Percentiles rank a stretch among this genome's conserved stretches.
phyloP scores from a whole-genome alignment of 2,888 invertebrate species.

The Netelia melanura region DNA sequence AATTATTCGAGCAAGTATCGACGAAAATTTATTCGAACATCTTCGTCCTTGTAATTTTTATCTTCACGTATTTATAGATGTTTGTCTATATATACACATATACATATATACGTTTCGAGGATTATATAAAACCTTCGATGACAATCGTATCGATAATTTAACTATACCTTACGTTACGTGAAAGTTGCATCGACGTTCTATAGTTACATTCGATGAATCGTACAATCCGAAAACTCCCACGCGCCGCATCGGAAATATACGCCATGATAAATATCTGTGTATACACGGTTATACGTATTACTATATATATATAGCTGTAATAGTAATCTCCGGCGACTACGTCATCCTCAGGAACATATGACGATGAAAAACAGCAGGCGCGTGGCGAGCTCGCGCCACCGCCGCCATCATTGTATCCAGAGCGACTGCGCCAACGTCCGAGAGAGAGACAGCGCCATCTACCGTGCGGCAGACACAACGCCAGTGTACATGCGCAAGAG shows the following conservation, averaged over 20 bases:
- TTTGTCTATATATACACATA: too few relatives aligned
- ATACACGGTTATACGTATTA: not conserved
- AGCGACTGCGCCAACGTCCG: conserved; percentile 66
- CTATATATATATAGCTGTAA: conserved; percentile 9
- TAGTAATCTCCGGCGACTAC: conserved; percentile 35
- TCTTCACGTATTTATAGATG: too few relatives aligned
- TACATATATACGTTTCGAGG: too few relatives aligned
- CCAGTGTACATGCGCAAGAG: conserved; percentile 17
- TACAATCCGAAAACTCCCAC: conserved; percentile 48
- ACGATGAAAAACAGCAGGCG: conserved; percentile 59
- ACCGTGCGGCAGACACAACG: conserved; percentile 62
- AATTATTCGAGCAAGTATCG: too few relatives aligned
- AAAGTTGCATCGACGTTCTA: conserved; percentile 52
- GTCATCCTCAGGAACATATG: conserved; percentile 57
- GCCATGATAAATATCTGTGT: not conserved
- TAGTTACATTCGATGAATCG: conserved; percentile 42
- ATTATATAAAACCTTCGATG: not conserved
- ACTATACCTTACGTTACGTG: conserved; percentile 25
- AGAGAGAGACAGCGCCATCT: conserved; percentile 30
- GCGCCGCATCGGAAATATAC: conserved; percentile 39
- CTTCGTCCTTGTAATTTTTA: too few relatives aligned
- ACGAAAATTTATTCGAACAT: too few relatives aligned
- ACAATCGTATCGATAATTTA: not conserved
- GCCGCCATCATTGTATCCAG: conserved; percentile 34
- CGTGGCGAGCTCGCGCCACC: conserved; percentile 60